Evolutionary conservation across 2,797 vertebrate species (phyloP), one percentile per base, ranked within the genome.

Genomic region (Pelobates cultripes): DNA sequence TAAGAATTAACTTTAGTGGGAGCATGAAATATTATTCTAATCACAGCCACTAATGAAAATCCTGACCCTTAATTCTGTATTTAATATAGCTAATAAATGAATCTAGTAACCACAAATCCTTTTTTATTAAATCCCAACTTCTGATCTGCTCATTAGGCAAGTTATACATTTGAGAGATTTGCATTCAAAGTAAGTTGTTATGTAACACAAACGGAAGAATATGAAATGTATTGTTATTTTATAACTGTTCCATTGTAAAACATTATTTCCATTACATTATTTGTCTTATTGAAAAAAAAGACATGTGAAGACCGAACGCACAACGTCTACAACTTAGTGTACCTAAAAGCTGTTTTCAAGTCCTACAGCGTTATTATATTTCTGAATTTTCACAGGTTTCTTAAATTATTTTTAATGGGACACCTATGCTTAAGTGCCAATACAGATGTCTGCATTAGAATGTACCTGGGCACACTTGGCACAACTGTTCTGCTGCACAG

Each of bases 121-220:
- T 78, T 78, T 78, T 83, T 76, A 78, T 83, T 83, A 82, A 82
- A 82, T 82, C 73, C 81, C 70, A 68, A 64, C 75, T 78, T 83
- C 81, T 83, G 75, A 83, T 78, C 75, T 70, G 70, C 81, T 83
- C 76, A 78, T 83, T 83, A 83, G 53, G 53, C 64, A 63, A 61
- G 76, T 76, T 78, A 75, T 45, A 63, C 17, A 64, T 75, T 10
- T 44, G 66, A 43, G 64, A 78, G 75, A 83, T 83, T 74, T 78
- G 75, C 70, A 74, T 78, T 55, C 81, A 78, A 42, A 73, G 43
- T 51, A n/a, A 47, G 61, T 60, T 78, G 70, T 78, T 73, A 68
- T 69, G 44, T 83, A 78, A 69, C 64, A 78, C 63, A 70, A 64
- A 61, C 70, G 69, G 47, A 78, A 60, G 61, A 78, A 83, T 28